Percentiles rank a stretch among this genome's conserved stretches.
phyloP scores from a whole-genome alignment of 1,140 invertebrate genomes.

The Magallana ariakensis region DNA sequence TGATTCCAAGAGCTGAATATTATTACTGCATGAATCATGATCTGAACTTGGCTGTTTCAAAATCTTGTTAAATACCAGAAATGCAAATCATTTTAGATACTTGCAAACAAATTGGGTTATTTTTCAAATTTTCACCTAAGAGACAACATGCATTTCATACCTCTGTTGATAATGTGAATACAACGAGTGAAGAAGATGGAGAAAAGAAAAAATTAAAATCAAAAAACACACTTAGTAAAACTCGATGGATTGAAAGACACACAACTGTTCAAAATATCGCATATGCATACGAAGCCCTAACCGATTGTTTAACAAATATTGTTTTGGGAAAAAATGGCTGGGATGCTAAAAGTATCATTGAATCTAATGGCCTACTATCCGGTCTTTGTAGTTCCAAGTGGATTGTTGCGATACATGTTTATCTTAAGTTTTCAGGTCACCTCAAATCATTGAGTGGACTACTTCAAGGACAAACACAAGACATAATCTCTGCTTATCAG shows the following conservation, averaged over 20 bases:
- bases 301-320: conserved; percentile 29
- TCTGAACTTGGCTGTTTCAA: conserved; percentile 54
- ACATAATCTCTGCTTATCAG: conserved; percentile 51
- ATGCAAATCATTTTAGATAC: conserved; percentile 51
- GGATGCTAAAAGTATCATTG: no score
- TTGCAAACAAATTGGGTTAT: conserved; percentile 49
- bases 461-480: conserved; percentile 55
- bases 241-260: conserved; percentile 56
- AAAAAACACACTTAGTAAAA: conserved; percentile 55
- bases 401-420: conserved; percentile 52
- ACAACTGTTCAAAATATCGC: conserved; percentile 50
- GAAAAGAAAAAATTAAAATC: conserved; percentile 29
- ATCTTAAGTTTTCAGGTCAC: conserved; percentile 50
- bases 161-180: not conserved
- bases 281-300: conserved; percentile 48
- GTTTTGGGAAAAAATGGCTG: conserved; percentile 18
- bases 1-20: conserved; percentile 49
- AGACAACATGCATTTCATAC: conserved; percentile 20
- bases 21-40: conserved; percentile 54
- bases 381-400: conserved; percentile 52
- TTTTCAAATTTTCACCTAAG: conserved; percentile 57
- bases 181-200: not conserved
- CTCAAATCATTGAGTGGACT: conserved; percentile 42
- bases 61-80: conserved; percentile 50
- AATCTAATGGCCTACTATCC: conserved; percentile 50